Evolutionary conservation across 2,797 vertebrate species (phyloP).

Genomic region (Acanthurus leucopareius): DNA sequence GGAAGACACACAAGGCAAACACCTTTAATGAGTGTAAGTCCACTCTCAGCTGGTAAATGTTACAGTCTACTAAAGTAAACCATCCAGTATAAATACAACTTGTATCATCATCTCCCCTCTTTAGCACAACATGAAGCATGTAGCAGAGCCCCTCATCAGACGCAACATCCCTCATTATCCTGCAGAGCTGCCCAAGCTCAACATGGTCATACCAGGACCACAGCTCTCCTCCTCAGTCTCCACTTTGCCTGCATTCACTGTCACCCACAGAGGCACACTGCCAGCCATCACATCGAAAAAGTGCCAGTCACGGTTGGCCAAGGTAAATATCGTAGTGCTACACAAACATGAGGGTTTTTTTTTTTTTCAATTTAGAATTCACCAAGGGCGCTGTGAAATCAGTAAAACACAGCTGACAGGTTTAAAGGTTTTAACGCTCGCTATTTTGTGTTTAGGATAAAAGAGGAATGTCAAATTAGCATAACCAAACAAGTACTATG

Average conservation of each 20-base stretch:
- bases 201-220: constrained; percentile 74
- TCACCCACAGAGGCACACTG: constrained; percentile 71
- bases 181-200: constrained; percentile 85
- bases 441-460: background rate
- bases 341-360: constrained; percentile 2
- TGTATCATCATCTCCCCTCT: background rate
- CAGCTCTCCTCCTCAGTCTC: constrained; percentile 78
- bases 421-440: constrained; percentile 1
- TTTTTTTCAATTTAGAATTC: background rate
- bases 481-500: background rate
- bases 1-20: constrained; percentile 85
- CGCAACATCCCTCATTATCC: constrained; percentile 67
- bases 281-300: constrained; percentile 83
- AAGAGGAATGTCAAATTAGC: too few species aligned
- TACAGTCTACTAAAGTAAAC: background rate
- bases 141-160: constrained; percentile 68
- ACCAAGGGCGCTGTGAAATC: background rate
- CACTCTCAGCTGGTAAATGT: background rate
- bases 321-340: constrained; percentile 79
- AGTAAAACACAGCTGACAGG: constrained; percentile 3
- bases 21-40: constrained; percentile 72
- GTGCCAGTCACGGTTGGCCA: constrained; percentile 79
- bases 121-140: constrained; percentile 79
- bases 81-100: background rate
- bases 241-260: constrained; percentile 71